phyloP scores from a whole-genome alignment of 2,113 vertebrate species.

The Pseudopipra pipra region DNA sequence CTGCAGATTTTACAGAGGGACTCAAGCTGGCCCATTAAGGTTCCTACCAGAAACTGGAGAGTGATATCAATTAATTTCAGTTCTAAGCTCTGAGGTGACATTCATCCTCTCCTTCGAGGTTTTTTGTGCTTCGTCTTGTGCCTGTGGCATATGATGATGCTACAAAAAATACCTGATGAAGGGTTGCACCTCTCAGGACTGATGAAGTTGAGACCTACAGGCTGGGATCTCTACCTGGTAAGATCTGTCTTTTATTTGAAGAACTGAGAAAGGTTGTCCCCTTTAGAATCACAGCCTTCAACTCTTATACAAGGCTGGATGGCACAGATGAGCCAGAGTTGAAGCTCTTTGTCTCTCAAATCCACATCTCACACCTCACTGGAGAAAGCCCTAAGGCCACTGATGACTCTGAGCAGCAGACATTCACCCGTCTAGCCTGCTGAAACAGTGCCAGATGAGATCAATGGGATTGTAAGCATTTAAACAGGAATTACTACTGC shows the following conservation, averaged over 20 bases:
- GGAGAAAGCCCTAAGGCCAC: constrained; percentile 36
- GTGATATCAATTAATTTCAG: neutral
- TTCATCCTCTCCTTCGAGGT: neutral
- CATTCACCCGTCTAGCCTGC: neutral
- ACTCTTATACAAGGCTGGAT: neutral
- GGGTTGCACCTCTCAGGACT: neutral
- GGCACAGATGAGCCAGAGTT: neutral
- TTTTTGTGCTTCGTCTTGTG: neutral
- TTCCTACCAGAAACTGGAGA: neutral
- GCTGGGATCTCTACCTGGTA: neutral
- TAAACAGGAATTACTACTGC: constrained; percentile 16
- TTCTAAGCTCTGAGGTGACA: neutral
- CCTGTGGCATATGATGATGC: neutral
- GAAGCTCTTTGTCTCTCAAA: constrained; percentile 17
- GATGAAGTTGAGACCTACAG: neutral
- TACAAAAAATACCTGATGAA: neutral
- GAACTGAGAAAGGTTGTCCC: neutral
- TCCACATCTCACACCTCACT: constrained; percentile 35
- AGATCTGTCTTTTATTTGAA: neutral
- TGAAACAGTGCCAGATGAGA: constrained; percentile 36
- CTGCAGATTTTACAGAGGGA: neutral
- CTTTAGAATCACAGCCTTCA: neutral
- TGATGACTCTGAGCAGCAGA: neutral
- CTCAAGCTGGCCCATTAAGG: neutral
- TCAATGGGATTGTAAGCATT: neutral